A percentile compares a stretch with the other conserved stretches of the same genome.
These are phyloP conservation scores for Nymphalis polychloros DNA, from an alignment of 2,888 invertebrate genomes.

Conservation along the genomic window DNA sequence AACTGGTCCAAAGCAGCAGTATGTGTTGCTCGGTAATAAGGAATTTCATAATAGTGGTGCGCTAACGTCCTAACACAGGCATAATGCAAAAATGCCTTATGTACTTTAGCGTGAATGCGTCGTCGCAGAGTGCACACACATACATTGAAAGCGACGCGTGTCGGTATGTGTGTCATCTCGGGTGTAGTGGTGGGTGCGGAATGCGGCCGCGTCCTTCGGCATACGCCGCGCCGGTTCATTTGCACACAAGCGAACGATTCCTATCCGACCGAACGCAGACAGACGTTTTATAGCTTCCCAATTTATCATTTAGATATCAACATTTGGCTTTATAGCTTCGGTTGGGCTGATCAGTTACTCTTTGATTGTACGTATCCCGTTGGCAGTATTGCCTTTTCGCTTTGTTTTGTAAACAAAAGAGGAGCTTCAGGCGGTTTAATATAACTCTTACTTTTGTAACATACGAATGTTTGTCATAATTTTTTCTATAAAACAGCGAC, in stretches of 20 bases:
- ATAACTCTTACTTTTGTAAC: constrained; percentile 8
- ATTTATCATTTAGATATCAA: constrained; percentile 62
- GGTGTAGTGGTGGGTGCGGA: constrained; percentile 69
- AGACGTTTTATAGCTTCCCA: constrained; percentile 68
- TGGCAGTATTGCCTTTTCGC: constrained; percentile 28
- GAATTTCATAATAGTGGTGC: constrained; percentile 64
- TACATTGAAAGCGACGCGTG: constrained; percentile 49
- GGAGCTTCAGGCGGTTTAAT: constrained; percentile 17
- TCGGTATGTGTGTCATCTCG: constrained; percentile 74
- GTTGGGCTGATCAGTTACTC: constrained; percentile 25
- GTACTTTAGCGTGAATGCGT: constrained; percentile 46
- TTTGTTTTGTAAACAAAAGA: constrained; percentile 30
- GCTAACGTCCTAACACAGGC: constrained; percentile 53
- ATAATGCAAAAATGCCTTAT: constrained; percentile 64
- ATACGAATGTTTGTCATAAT: background rate
- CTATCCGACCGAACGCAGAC: constrained; percentile 55
- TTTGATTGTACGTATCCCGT: constrained; percentile 29
- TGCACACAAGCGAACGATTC: constrained; percentile 70
- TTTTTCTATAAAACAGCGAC: background rate
- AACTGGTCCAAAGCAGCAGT: constrained; percentile 56
- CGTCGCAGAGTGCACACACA: constrained; percentile 58
- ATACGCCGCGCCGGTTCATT: constrained; percentile 73
- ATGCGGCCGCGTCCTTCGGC: constrained; percentile 81
- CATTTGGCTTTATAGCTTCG: constrained; percentile 34
- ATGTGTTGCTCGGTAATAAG: constrained; percentile 57